Evolutionary conservation across 1,140 invertebrate species (phyloP), one percentile per base, ranked within the genome.

Genomic region (Batillaria attramentaria): DNA sequence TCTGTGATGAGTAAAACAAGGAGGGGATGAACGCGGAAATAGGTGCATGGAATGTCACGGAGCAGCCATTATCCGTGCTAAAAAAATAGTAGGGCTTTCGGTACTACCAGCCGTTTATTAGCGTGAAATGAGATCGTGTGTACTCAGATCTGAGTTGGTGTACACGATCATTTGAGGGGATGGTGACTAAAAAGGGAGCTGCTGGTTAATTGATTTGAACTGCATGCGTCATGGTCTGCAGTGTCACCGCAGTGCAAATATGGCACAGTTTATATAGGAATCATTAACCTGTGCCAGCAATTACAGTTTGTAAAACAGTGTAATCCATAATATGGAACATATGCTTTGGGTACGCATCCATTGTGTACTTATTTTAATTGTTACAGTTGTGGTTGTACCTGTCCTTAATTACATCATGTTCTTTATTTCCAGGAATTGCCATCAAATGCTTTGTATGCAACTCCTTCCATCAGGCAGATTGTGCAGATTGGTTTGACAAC

Each of bases 401-500:
- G 5, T 39, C 13, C 37, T n/a, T 73, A 57, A 5, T 41, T 8
- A 8, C 42, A 20, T 75, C 31, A 37, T 72, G 33, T 79, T 73
- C 41, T 39, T 81, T 13, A 83, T 31, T 84, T 85, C 68, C 83
- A 89, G 87, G 81, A 50, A 69, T 78, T 24, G 81, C 84, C 50
- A 86, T 89, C 33, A 88, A 87, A 80, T 91, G 90, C 79, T 91
- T 88, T 74, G 81, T 86, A n/a, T 91, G 90, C 74, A 91, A 91
- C 78, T 91, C 90, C 1, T 90, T 86, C 77, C 88, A 89, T 72
- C 87, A 90, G 69, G 85, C 85, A 46, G 87, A 88, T 37, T 91
- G 90, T 86, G 86, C 88, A 13, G 90, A 91, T 74, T 88, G 85
- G 83, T 91, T 91, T 84, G 84, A 91, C 75, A 91, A 91, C 83